Evolutionary conservation across 2,113 vertebrate species (phyloP).

Genomic region (Corynorhinus townsendii): DNA sequence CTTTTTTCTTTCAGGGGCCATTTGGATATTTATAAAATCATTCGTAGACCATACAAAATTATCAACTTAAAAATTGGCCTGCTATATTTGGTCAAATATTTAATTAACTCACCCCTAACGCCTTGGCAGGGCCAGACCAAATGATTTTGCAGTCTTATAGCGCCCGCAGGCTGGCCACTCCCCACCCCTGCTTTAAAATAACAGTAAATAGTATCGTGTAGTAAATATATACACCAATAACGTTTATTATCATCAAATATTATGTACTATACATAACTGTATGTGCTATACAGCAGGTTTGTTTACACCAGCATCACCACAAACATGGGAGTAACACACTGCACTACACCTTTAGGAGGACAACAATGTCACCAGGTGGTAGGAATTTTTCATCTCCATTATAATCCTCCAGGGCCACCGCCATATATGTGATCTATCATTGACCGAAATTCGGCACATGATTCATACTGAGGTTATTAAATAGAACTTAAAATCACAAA

Average conservation of each 20-base stretch:
- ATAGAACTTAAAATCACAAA: slow-evolving; percentile 15
- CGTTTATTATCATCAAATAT: neutral
- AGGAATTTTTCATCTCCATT: neutral
- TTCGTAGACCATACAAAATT: too few species aligned
- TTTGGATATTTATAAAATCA: too few species aligned
- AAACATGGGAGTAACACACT: neutral
- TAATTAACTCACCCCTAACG: too few species aligned
- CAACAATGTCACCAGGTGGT: neutral
- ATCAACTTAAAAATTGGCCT: too few species aligned
- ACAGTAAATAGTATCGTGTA: neutral
- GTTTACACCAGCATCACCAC: neutral
- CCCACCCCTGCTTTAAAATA: too few species aligned
- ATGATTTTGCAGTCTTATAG: too few species aligned
- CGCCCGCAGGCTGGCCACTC: too few species aligned
- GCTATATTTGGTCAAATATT: too few species aligned
- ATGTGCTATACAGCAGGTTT: neutral
- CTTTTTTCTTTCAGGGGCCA: too few species aligned
- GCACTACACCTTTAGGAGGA: neutral
- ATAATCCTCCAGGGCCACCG: neutral
- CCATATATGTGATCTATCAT: neutral
- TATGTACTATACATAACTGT: neutral
- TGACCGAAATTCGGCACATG: neutral
- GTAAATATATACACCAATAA: neutral
- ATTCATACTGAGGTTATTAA: neutral
- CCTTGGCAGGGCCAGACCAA: too few species aligned